These are phyloP conservation scores for Cryptus viduatorius DNA, from an alignment of 2,888 invertebrate genomes.

Conservation along the genomic window DNA sequence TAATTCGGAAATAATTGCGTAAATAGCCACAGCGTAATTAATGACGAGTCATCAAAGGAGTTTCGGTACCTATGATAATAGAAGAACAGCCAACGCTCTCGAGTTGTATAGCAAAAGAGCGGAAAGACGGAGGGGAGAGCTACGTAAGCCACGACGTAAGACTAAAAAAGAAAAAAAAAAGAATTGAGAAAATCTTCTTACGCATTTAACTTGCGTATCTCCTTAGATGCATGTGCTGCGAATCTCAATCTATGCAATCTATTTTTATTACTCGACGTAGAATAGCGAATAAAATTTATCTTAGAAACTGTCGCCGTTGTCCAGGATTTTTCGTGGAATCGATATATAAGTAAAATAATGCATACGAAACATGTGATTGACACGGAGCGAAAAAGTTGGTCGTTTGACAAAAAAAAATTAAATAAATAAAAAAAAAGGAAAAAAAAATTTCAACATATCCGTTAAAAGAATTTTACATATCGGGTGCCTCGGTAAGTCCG, in stretches of 20 bases:
- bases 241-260: conserved; percentile 84
- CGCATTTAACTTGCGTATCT: conserved; percentile 70
- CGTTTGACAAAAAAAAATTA: conserved; percentile 3
- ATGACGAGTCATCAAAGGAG: conserved; percentile 62
- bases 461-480: conserved; percentile 63
- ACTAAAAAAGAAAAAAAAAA: conserved; percentile 45
- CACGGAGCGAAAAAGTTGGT: conserved; percentile 29
- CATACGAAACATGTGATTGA: conserved; percentile 10
- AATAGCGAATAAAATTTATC: conserved; percentile 64
- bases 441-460: conserved; percentile 36
- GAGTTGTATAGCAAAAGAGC: conserved; percentile 8
- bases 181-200: conserved; percentile 72
- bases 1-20: no score
- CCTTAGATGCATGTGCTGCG: conserved; percentile 82
- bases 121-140: conserved; percentile 4
- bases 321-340: conserved; percentile 68
- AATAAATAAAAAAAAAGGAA: background rate
- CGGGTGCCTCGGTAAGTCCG: conserved; percentile 56
- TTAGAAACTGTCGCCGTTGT: conserved; percentile 68
- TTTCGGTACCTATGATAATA: conserved; percentile 68
- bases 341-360: conserved; percentile 14
- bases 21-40: background rate
- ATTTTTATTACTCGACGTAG: conserved; percentile 84
- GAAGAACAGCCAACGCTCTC: conserved; percentile 8
- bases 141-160: conserved; percentile 45